These are phyloP conservation scores for Enhydra lutris DNA, from an alignment of 2,113 vertebrate species.

Conservation along the genomic window DNA sequence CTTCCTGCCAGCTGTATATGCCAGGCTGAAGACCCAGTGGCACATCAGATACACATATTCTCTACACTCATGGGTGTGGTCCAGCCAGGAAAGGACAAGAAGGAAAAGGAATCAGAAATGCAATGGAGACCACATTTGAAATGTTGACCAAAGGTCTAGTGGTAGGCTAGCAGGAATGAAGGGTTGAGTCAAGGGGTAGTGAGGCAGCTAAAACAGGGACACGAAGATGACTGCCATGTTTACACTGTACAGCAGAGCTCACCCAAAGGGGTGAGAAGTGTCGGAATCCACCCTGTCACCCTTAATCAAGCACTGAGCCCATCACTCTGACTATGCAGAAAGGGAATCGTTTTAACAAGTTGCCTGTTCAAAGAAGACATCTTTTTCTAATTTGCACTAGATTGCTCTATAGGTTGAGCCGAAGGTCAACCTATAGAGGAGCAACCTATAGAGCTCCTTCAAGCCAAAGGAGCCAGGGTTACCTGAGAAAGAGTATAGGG, in stretches of 20 bases:
- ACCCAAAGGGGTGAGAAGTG: fast-evolving
- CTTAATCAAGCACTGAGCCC: not conserved
- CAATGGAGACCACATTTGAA: fast-evolving
- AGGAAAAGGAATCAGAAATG: not conserved
- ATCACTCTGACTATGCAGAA: not conserved
- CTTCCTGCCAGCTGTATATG: not conserved
- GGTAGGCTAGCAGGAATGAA: fast-evolving
- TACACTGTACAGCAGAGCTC: fast-evolving
- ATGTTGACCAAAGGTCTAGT: fast-evolving
- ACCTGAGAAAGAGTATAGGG: not conserved
- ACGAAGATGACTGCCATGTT: fast-evolving
- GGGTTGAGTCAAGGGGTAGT: not conserved
- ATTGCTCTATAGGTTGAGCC: not conserved
- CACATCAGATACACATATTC: too few relatives aligned
- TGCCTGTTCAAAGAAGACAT: not conserved
- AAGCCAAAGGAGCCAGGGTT: not conserved
- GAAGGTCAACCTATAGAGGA: not conserved
- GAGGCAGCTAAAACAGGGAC: fast-evolving
- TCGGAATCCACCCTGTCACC: fast-evolving
- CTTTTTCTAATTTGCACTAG: not conserved
- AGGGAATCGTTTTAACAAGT: not conserved
- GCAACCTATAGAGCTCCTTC: too few relatives aligned
- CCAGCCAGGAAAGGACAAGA: not conserved
- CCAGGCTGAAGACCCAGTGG: not conserved
- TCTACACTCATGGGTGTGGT: not conserved